Conservation (phyloP, 35 echinoderm and acorn worm genomes). For the Ophioderma brevispina region DNA sequence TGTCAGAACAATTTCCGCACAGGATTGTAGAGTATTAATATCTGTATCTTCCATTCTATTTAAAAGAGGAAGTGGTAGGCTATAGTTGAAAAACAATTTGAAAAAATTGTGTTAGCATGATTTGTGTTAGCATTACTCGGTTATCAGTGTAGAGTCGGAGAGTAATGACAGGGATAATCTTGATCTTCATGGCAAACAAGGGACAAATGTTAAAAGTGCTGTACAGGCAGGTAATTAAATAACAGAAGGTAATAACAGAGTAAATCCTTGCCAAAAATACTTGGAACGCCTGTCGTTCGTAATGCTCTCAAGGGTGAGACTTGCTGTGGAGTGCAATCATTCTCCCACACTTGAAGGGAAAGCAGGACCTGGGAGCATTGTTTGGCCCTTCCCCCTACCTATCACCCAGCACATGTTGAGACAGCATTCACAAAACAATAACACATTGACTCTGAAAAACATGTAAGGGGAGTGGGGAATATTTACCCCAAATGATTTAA, state of each 20-base stretch:
- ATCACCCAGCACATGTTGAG: neutral
- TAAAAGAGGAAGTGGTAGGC: neutral
- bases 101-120: neutral
- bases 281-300: no score
- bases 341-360: neutral
- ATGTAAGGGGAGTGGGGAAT: no score
- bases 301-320: no score
- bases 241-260: neutral
- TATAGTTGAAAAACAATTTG: neutral
- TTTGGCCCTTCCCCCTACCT: neutral
- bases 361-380: neutral
- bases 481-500: no score
- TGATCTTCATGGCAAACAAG: conserved; percentile 56
- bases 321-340: neutral
- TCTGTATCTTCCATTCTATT: neutral
- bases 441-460: no score
- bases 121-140: neutral
- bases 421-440: no score
- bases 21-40: neutral
- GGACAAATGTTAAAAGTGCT: conserved; percentile 62
- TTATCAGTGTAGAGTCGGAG: conserved; percentile 57
- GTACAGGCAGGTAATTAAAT: conserved; percentile 49
- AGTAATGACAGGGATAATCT: conserved; percentile 48
- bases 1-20: neutral
- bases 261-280: neutral